Conservation (phyloP, 2,888 invertebrate genomes). For the Dorcus hopei region DNA sequence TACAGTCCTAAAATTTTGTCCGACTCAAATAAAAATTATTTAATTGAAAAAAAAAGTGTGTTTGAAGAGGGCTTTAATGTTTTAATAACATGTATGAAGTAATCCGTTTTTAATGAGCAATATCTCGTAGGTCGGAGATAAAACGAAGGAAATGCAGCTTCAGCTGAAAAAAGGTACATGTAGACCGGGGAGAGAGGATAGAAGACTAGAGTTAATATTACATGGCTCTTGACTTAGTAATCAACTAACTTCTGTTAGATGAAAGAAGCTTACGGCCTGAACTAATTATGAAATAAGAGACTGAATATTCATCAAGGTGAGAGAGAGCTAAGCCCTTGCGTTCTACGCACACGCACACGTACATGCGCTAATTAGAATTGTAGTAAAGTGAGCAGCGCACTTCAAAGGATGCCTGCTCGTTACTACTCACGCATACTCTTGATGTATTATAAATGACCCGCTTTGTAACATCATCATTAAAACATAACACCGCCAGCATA, state of each 20-base stretch:
- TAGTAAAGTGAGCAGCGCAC: conserved; percentile 34
- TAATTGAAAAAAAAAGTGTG: too few relatives aligned
- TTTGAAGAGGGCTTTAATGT: background rate
- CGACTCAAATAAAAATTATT: too few relatives aligned
- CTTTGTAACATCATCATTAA: conserved; percentile 41
- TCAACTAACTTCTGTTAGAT: conserved; percentile 3
- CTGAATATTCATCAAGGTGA: conserved; percentile 1
- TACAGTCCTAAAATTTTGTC: too few relatives aligned
- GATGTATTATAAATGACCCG: conserved; percentile 42
- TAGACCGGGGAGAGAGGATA: background rate
- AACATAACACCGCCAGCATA: conserved; percentile 35
- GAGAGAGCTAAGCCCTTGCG: background rate
- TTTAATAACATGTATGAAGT: background rate
- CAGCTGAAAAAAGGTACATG: background rate
- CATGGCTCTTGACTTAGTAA: conserved; percentile 9
- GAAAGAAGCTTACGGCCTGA: conserved; percentile 2
- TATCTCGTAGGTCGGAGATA: background rate
- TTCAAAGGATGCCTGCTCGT: conserved; percentile 27
- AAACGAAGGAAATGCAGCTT: background rate
- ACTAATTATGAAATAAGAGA: conserved; percentile 3
- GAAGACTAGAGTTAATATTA: conserved; percentile 11
- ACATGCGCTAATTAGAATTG: conserved; percentile 34
- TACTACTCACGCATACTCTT: conserved; percentile 21
- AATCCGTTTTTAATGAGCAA: conserved; percentile 1
- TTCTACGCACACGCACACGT: conserved; percentile 20